A percentile compares a stretch with the other conserved stretches of the same genome.
Conservation (phyloP, 2,888 invertebrate species). For the Chaetoderma sp. region DNA sequence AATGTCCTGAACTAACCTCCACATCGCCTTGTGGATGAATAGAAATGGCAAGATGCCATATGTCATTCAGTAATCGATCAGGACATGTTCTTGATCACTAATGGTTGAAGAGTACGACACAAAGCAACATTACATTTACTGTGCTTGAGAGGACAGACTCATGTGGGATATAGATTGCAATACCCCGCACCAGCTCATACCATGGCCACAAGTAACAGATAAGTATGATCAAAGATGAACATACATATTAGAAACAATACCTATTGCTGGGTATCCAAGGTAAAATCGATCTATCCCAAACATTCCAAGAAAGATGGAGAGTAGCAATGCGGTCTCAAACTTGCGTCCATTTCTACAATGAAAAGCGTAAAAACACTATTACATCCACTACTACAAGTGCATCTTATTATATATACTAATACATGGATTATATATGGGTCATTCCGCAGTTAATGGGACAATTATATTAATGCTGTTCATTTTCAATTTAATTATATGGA, state of each 20-base stretch:
- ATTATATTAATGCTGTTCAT: neutral
- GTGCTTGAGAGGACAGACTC: too few relatives aligned
- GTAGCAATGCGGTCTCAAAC: slow-evolving; percentile 88
- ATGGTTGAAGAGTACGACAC: too few relatives aligned
- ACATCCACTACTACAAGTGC: neutral
- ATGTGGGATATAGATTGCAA: too few relatives aligned
- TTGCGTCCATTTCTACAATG: slow-evolving; percentile 88
- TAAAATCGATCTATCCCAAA: slow-evolving; percentile 98
- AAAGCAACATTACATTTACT: too few relatives aligned
- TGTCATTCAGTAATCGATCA: too few relatives aligned
- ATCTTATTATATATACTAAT: neutral
- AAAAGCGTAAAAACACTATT: slow-evolving; percentile 4
- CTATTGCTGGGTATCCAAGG: slow-evolving; percentile 97
- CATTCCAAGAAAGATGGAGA: slow-evolving; percentile 98
- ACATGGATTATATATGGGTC: neutral
- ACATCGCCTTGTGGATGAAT: too few relatives aligned
- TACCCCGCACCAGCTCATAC: too few relatives aligned
- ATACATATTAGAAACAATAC: slow-evolving; percentile 46
- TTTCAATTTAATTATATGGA: neutral
- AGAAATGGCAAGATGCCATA: too few relatives aligned
- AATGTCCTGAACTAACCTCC: too few relatives aligned
- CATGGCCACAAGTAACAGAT: too few relatives aligned
- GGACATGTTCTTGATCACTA: too few relatives aligned
- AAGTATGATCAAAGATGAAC: too few relatives aligned
- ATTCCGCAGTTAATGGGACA: neutral